Conservation (phyloP, 2,113 vertebrate species). For the Phodopus roborovskii region DNA sequence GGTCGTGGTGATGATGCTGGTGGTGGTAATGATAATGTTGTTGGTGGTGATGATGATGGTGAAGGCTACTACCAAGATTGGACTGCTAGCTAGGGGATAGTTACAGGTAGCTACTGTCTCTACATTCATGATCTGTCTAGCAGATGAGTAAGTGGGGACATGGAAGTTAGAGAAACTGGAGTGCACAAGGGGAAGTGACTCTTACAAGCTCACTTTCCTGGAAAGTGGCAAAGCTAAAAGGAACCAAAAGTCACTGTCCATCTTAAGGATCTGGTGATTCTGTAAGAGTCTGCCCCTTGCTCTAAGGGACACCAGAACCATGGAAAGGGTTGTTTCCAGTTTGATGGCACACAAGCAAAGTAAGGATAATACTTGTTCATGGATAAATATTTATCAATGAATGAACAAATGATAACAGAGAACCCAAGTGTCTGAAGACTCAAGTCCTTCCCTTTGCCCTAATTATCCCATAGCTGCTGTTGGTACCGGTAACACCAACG, state of each 20-base stretch:
- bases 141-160: neutral
- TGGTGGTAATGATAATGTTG: neutral
- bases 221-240: neutral
- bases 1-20: neutral
- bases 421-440: neutral
- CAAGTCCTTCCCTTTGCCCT: neutral
- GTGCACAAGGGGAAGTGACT: neutral
- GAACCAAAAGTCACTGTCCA: neutral
- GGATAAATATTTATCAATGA: neutral
- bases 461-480: neutral
- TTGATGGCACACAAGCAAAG: neutral
- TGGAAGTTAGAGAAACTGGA: neutral
- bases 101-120: neutral
- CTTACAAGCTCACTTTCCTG: neutral
- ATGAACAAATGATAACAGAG: neutral
- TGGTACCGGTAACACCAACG: fast-evolving
- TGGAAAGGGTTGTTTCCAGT: neutral
- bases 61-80: fast-evolving
- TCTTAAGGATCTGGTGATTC: neutral
- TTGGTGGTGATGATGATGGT: neutral
- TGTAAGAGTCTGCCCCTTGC: neutral
- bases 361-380: neutral
- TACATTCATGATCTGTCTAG: fast-evolving
- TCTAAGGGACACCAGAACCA: neutral
- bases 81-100: no score